phyloP scores from a whole-genome alignment of 2,113 vertebrate genomes.

The Dicentrarchus labrax region DNA sequence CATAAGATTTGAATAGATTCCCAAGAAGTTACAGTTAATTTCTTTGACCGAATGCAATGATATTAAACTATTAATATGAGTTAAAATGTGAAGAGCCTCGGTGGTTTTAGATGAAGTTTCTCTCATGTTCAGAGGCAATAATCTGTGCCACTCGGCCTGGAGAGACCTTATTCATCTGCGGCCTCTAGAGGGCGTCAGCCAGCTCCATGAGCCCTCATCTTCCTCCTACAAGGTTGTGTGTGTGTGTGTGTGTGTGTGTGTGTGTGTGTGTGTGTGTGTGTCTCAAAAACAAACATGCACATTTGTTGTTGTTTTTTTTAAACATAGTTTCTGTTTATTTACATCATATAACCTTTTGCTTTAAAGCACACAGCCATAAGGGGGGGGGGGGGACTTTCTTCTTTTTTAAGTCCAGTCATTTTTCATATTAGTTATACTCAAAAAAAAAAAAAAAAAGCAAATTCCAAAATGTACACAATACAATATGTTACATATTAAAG shows the following conservation, averaged over 20 bases:
- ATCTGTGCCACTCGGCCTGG: constrained; percentile 3
- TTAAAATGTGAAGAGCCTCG: not conserved
- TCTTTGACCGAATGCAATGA: not conserved
- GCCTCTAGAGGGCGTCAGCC: constrained; percentile 58
- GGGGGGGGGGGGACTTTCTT: constrained; percentile 44
- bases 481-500: constrained; percentile 92
- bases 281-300: constrained; percentile 8
- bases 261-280: not conserved
- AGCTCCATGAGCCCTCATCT: not conserved
- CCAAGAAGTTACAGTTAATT: too few species aligned
- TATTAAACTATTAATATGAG: not conserved
- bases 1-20: too few species aligned
- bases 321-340: constrained; percentile 84
- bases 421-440: constrained; percentile 88
- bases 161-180: not conserved
- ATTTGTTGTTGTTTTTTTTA: constrained; percentile 36
- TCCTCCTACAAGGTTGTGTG: not conserved
- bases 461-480: constrained; percentile 92
- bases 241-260: not conserved
- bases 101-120: constrained; percentile 11
- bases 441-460: constrained; percentile 73
- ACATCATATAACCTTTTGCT: constrained; percentile 77
- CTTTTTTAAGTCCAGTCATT: constrained; percentile 69
- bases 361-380: constrained; percentile 81
- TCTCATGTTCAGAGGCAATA: not conserved